Conservation (phyloP, 2,113 vertebrate genomes). For the Phaethon lepturus region DNA sequence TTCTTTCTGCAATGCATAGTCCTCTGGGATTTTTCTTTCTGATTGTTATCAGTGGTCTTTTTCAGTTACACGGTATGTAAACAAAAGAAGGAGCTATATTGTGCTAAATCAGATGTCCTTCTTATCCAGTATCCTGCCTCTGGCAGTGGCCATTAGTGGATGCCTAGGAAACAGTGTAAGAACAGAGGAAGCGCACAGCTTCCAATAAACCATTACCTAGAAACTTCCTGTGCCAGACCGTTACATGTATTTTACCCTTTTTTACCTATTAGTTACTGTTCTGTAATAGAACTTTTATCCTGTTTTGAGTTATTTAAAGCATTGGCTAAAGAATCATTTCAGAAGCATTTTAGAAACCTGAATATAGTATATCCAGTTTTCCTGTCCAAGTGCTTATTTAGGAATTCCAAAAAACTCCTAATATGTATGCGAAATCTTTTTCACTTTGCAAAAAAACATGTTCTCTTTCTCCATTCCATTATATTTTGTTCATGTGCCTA, state of each 20-base stretch:
- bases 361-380: not conserved
- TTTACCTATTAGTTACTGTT: not conserved
- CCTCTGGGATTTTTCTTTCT: constrained; percentile 12
- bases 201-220: constrained; percentile 31
- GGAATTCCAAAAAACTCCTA: not conserved
- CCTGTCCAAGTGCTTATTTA: not conserved
- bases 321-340: not conserved
- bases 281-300: not conserved
- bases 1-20: not conserved
- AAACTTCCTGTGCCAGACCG: constrained; percentile 30
- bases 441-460: not conserved
- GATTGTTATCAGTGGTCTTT: constrained; percentile 39
- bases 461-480: not conserved
- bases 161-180: constrained; percentile 25
- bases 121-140: constrained; percentile 32
- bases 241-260: not conserved
- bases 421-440: not conserved
- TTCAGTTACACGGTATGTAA: not conserved
- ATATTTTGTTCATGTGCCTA: not conserved
- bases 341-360: not conserved
- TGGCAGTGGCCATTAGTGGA: not conserved
- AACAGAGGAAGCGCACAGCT: constrained; percentile 8
- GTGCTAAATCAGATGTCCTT: constrained; percentile 28
- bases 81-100: constrained; percentile 34
- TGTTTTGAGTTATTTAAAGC: not conserved